Percentiles rank a stretch among this genome's conserved stretches.
phyloP scores from a whole-genome alignment of 1,140 invertebrate species.

The Campoletis sonorensis region DNA sequence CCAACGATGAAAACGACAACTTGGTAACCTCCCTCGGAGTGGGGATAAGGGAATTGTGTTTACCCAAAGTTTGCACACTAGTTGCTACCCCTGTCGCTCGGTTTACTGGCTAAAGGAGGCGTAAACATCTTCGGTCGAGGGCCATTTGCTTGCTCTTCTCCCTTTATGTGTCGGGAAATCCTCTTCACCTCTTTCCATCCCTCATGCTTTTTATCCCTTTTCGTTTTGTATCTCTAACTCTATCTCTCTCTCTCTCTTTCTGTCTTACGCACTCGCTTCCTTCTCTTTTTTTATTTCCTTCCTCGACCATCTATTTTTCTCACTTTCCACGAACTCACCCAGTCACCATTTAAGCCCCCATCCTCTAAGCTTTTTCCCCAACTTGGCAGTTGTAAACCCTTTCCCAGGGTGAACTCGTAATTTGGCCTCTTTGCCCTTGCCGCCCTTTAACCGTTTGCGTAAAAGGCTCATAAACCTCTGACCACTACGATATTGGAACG shows the following conservation, averaged over 20 bases:
- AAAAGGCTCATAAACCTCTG: slow-evolving; percentile 39
- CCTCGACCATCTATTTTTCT: not conserved
- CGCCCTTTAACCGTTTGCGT: slow-evolving; percentile 18
- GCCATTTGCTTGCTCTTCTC: slow-evolving; percentile 58
- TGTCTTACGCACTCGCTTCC: too few species aligned
- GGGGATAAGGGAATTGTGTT: slow-evolving; percentile 74
- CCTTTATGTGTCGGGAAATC: slow-evolving; percentile 59
- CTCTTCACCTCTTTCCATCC: not conserved
- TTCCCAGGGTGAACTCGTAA: not conserved
- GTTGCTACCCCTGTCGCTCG: slow-evolving; percentile 63
- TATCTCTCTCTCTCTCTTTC: not conserved
- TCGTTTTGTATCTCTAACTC: slow-evolving; percentile 50
- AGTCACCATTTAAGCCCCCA: not conserved
- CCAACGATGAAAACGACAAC: slow-evolving; percentile 34
- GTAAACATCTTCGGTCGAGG: slow-evolving; percentile 71
- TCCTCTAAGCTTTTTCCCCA: not conserved
- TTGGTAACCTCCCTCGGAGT: not conserved
- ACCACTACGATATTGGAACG: slow-evolving; percentile 9
- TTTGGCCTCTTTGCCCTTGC: slow-evolving; percentile 30
- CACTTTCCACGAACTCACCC: not conserved
- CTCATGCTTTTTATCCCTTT: slow-evolving; percentile 39
- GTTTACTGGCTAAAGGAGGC: slow-evolving; percentile 63
- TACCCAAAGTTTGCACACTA: slow-evolving; percentile 73
- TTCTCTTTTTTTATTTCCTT: not conserved
- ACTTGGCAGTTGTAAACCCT: not conserved